Percentiles rank a stretch among this genome's conserved stretches.
Evolutionary conservation across 2,888 invertebrate genomes (phyloP).

Genomic region (Lomographa bimaculata): DNA sequence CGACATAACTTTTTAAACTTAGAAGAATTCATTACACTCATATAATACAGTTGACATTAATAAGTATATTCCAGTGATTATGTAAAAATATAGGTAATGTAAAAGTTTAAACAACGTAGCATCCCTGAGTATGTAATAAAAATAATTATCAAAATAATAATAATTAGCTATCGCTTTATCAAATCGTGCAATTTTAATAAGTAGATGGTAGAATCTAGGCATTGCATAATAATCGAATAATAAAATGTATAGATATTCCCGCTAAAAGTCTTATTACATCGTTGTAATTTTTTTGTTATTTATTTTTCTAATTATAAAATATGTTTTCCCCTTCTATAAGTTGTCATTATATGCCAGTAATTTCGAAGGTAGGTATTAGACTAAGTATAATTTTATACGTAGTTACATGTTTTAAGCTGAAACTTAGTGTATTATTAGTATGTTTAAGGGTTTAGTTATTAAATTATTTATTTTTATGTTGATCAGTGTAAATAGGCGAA

Average conservation of each 20-base stretch:
- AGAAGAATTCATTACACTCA: too few relatives aligned
- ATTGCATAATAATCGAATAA: constrained; percentile 58
- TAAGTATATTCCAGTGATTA: constrained; percentile 29
- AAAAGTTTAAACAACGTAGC: too few relatives aligned
- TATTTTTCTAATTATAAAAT: constrained; percentile 75
- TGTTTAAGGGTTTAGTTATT: constrained; percentile 76
- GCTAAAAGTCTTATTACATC: constrained; percentile 32
- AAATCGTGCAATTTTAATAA: constrained; percentile 80
- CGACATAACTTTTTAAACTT: too few relatives aligned
- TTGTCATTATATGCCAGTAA: constrained; percentile 74
- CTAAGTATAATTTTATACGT: constrained; percentile 22
- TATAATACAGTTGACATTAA: too few relatives aligned
- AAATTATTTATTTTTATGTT: constrained; percentile 84
- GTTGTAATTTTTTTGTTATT: constrained; percentile 70
- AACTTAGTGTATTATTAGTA: constrained; percentile 62
- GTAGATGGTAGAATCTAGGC: constrained; percentile 67
- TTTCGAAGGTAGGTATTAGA: constrained; percentile 54
- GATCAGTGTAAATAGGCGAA: constrained; percentile 77
- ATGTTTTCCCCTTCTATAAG: constrained; percentile 45
- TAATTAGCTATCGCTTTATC: constrained; percentile 74
- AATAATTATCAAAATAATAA: constrained; percentile 24
- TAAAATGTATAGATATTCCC: constrained; percentile 30
- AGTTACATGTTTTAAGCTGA: constrained; percentile 25
- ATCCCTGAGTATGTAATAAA: constrained; percentile 18
- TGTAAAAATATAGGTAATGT: constrained; percentile 29